Base-by-base conservation (phyloP, 1,140 invertebrate genomes). In the Zaprionus tsacasi region DNA sequence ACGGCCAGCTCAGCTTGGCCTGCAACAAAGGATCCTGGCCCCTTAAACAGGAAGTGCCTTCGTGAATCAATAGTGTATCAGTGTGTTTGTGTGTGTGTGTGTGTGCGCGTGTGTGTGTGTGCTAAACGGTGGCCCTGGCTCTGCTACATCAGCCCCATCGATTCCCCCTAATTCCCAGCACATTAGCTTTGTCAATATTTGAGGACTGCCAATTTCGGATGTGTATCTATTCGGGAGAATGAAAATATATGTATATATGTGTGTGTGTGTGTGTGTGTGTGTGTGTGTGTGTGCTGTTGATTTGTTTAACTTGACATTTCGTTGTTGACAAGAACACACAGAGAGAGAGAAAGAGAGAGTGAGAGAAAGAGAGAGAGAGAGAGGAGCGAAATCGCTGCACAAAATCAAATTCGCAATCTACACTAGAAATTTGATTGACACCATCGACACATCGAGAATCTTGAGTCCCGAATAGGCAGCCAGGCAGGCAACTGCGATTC, bases 141-240 rank as follows among this genome's bases (percentile, higher is more conserved):
- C 71, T 60, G n/a, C 36, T 73, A 27, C 57, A 45, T 36, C 48
- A 38, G 35, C 27, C 40, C 50, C 45, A 52, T 10, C 40, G 15
- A 36, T 45, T 45, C 27, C 36, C 59, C 38, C 48, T 58, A 57
- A 61, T 66, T 77, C 43, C 21, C 52, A 25, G 11, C 43, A 69
- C 70, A 80, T 82, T 80, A 80, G 74, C 58, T 80, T 55, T 52
- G 78, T 82, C 74, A 82, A 82, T 82, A 82, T 82, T 80, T 70
- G 50, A 78, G 57, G 35, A 40, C 71, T 56, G 52, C 25, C 63
- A 45, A 45, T 45, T 45, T 45, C 40, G 40, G 6, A 45, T 45
- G 40, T 45, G 40, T 45, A 15, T 45, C 40, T 45, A 63, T 67
- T 36, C 35, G 38, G 11, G 17, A 21, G 52, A 27, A 64, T 43